phyloP scores from a whole-genome alignment of 2,113 vertebrate species.

The Heloderma charlesbogerti region DNA sequence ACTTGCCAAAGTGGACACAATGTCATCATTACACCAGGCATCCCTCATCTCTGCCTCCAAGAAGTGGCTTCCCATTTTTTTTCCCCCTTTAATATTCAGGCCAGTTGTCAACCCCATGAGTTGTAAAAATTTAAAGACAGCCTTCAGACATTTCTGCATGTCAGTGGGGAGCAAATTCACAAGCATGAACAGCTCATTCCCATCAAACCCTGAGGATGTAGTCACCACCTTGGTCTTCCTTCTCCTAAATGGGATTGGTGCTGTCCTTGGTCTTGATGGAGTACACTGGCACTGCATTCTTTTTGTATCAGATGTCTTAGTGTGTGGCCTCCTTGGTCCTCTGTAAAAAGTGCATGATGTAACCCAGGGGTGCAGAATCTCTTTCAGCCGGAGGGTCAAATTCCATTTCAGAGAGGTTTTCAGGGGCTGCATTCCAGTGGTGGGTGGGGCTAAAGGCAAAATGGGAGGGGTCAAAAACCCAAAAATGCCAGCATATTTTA shows the following conservation, averaged over 20 bases:
- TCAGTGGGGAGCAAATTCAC: background rate
- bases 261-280: conserved; percentile 1
- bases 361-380: background rate
- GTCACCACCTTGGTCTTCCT: background rate
- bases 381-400: too few species aligned
- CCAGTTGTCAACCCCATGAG: background rate
- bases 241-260: background rate
- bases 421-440: too few species aligned
- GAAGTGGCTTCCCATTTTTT: background rate
- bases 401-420: too few species aligned
- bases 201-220: background rate
- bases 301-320: background rate
- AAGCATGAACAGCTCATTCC: background rate
- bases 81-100: background rate
- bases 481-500: too few species aligned
- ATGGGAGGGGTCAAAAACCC: too few species aligned
- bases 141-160: background rate
- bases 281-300: background rate
- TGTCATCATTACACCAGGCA: background rate
- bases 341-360: background rate
- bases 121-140: background rate
- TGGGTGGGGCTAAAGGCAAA: too few species aligned
- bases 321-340: background rate
- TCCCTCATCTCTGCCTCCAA: too few species aligned
- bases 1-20: background rate